Conservation (phyloP, 2,888 invertebrate genomes). For the Ophonus ardosiacus region DNA sequence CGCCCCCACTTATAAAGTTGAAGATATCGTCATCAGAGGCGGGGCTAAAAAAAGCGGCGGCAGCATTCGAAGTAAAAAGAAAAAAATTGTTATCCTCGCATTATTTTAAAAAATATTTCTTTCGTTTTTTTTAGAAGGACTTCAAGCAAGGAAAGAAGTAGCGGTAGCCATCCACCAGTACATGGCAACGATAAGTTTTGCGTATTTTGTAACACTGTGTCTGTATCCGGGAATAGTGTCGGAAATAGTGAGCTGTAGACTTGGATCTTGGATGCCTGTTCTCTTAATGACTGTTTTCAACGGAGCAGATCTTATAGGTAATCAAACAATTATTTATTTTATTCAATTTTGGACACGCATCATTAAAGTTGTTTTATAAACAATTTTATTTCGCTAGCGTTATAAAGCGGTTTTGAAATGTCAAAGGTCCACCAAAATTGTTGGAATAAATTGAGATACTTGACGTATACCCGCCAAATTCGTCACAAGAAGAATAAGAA, state of each 20-base stretch:
- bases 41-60: constrained; percentile 75
- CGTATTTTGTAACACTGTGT: constrained; percentile 93
- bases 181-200: constrained; percentile 92
- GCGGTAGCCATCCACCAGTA: constrained; percentile 92
- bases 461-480: too few species aligned
- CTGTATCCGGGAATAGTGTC: constrained; percentile 94
- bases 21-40: constrained; percentile 85
- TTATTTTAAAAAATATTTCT: too few species aligned
- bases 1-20: constrained; percentile 83
- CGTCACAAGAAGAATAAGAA: too few species aligned
- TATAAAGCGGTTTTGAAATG: too few species aligned
- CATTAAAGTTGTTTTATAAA: too few species aligned
- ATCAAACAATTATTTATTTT: constrained; percentile 77
- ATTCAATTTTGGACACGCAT: too few species aligned
- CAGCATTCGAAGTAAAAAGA: constrained; percentile 35
- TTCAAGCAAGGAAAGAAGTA: constrained; percentile 86
- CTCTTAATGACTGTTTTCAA: constrained; percentile 94
- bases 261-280: constrained; percentile 94
- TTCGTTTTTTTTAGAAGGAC: constrained; percentile 79
- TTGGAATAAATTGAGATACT: too few species aligned
- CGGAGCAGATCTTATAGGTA: constrained; percentile 90
- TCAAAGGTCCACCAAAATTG: too few species aligned
- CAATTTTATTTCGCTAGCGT: too few species aligned
- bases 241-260: constrained; percentile 89
- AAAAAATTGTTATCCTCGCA: too few species aligned